Evolutionary conservation across 2,888 invertebrate species (phyloP).

Genomic region (Slavum lentiscoides): DNA sequence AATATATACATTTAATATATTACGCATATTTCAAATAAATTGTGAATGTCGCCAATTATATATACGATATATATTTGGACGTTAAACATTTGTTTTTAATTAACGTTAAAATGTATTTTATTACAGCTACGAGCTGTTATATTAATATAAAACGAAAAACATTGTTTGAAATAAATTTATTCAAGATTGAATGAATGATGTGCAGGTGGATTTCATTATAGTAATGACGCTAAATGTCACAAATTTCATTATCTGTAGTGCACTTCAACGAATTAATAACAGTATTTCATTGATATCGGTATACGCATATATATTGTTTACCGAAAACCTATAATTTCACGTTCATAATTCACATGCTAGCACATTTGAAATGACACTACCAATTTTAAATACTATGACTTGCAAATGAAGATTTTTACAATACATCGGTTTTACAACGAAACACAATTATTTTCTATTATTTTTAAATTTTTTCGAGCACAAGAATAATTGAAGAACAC

Average conservation of each 20-base stretch:
- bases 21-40: neutral
- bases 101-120: conserved; percentile 16
- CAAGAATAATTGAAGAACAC: too few species aligned
- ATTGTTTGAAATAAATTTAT: conserved; percentile 18
- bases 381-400: too few species aligned
- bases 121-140: neutral
- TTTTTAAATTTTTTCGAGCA: too few species aligned
- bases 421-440: too few species aligned
- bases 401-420: too few species aligned
- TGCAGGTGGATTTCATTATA: conserved; percentile 4
- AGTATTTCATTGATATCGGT: neutral
- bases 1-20: too few species aligned
- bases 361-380: neutral
- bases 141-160: neutral
- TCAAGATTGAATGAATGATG: conserved; percentile 2
- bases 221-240: neutral
- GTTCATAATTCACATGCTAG: neutral
- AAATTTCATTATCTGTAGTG: conserved; percentile 14
- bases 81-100: conserved; percentile 3
- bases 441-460: too few species aligned
- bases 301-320: neutral
- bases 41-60: neutral
- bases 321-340: neutral
- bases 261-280: conserved; percentile 13
- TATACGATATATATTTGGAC: neutral